These are phyloP conservation scores for Megalops cyprinoides DNA, from an alignment of 2,797 vertebrate genomes.

Conservation along the genomic window DNA sequence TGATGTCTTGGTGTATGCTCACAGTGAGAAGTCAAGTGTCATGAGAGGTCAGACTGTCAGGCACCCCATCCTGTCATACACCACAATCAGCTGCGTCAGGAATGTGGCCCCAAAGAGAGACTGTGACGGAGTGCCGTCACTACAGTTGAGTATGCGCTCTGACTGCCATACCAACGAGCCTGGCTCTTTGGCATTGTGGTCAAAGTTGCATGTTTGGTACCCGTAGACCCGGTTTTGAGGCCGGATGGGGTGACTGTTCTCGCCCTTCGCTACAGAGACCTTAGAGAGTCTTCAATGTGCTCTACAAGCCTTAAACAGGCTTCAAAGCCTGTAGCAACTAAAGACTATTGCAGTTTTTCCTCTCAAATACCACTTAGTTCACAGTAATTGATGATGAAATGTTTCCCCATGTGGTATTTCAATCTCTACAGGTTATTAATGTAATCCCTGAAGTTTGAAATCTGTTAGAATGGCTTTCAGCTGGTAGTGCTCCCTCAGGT, in stretches of 20 bases:
- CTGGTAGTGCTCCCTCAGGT: background rate
- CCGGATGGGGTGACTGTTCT: no score
- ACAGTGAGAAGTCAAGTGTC: no score
- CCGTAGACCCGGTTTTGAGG: no score
- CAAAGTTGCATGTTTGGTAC: no score
- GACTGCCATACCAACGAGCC: no score
- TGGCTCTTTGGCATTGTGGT: no score
- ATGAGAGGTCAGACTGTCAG: background rate
- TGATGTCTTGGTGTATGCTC: no score
- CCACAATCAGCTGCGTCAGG: background rate
- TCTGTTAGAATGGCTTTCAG: conserved; percentile 23
- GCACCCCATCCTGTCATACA: background rate
- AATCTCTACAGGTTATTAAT: conserved; percentile 27
- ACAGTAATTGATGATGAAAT: conserved; percentile 4
- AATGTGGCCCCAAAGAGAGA: background rate
- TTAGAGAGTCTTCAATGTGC: background rate
- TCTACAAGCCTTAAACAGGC: background rate
- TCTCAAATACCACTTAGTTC: background rate
- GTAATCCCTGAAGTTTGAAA: conserved; percentile 20
- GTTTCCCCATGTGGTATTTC: conserved; percentile 25
- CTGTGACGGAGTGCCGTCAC: no score
- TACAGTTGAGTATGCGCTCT: no score
- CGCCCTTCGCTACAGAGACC: no score
- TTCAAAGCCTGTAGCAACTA: background rate
- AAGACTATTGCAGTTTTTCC: background rate